Base-by-base conservation (phyloP, 2,797 vertebrate species). In the Cyclopterus lumpus region DNA sequence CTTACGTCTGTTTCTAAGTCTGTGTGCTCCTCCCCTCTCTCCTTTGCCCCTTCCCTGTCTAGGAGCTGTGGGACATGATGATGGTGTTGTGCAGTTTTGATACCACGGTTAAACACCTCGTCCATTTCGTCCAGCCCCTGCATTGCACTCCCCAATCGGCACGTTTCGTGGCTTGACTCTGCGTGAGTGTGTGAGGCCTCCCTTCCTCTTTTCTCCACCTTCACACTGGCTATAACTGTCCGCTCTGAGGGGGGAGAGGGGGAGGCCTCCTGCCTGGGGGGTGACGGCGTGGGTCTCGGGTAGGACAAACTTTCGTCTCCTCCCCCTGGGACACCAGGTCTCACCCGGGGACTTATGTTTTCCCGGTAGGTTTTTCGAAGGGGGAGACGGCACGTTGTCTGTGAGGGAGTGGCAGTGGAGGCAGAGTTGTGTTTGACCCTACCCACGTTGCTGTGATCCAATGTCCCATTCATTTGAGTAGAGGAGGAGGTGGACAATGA, bases 361-460 rank as follows among this genome's bases (percentile, higher is more conserved):
- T 97, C 97, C 0, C 97, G 92, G 82, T 97, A 98, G 0, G 96
- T 97, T 87, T 98, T 99, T 2, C 97, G 94, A 0, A 98, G 94
- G 0, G 97, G 97, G 2, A 99, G 95, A 2, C 97, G 95, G 72
- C 97, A 96, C 22, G 95, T 96, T 0, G 96, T 95, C 69, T 58
- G 28, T 0, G 93, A 90, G 69, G 92, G 83, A 1, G 90, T 77
- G 61, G 89, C 75, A 38, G 90, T 89, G 64, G 95, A 88, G 0
- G 90, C 88, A 1, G 92, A 90, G 55, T 94, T 95, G 85, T 14
- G 86, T 28, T 75, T 95, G 73, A 85, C 85, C 28, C 91, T 92
- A 4, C 91, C 80, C 42, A 34, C 60, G 3, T 91, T 85, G 76
- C 87, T 59, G 91, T 96, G 96, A 73, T 96, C 97, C 26, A 97